Conservation (phyloP, 2,888 invertebrate genomes). For the Embidobia sp. region DNA sequence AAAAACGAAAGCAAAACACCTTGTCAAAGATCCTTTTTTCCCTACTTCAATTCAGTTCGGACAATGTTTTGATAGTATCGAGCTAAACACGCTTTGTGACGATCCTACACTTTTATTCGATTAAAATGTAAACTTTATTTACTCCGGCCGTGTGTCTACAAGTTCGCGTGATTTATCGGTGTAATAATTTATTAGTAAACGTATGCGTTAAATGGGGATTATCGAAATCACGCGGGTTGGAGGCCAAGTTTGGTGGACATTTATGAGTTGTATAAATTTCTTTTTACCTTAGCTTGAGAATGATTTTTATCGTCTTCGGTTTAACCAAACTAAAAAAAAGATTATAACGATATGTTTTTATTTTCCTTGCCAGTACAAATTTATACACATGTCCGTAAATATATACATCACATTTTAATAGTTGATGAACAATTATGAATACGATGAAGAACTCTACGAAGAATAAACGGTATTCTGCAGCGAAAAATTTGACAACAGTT, state of each 20-base stretch:
- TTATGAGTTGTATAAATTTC: slow-evolving; percentile 41
- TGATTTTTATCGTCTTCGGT: slow-evolving; percentile 23
- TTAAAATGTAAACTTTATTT: background rate
- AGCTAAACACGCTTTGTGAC: slow-evolving; percentile 9
- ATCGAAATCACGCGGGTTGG: slow-evolving; percentile 14
- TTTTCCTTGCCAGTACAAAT: too few relatives aligned
- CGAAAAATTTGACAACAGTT: slow-evolving; percentile 20
- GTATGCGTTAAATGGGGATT: slow-evolving; percentile 15
- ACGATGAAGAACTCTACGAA: too few relatives aligned
- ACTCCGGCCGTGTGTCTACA: background rate
- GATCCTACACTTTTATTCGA: background rate
- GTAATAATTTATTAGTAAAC: slow-evolving; percentile 17
- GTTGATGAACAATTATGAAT: slow-evolving; percentile 26
- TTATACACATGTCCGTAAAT: too few relatives aligned
- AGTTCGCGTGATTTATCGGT: too few relatives aligned
- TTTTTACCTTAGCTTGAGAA: slow-evolving; percentile 11
- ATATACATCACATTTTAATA: too few relatives aligned
- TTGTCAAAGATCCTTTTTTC: too few relatives aligned
- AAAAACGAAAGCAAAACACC: too few relatives aligned
- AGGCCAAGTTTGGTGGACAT: slow-evolving; percentile 18
- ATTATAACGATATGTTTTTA: too few relatives aligned
- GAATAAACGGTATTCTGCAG: background rate
- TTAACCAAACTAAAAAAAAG: too few relatives aligned
- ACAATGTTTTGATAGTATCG: too few relatives aligned
- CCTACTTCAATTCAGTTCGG: too few relatives aligned